phyloP scores from a whole-genome alignment of 2,797 vertebrate genomes.

The Aldrovandia affinis region DNA sequence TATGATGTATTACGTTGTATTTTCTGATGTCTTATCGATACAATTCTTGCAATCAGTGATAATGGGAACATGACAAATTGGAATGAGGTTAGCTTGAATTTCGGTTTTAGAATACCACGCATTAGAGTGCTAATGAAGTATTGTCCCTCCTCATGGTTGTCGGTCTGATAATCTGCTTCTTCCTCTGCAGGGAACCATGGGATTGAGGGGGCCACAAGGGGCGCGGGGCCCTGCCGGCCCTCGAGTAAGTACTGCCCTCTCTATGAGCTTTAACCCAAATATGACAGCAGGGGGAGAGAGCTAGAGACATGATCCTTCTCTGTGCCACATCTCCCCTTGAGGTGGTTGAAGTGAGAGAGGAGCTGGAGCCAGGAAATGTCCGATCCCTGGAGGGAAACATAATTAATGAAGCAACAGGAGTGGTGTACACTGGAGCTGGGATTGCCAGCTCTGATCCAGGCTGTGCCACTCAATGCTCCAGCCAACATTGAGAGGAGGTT shows the following conservation, averaged over 20 bases:
- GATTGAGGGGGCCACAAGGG: conserved; percentile 87
- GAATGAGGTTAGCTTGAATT: background rate
- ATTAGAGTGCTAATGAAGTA: background rate
- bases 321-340: background rate
- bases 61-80: background rate
- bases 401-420: background rate
- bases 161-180: background rate
- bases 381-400: background rate
- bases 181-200: conserved; percentile 84
- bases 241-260: conserved; percentile 75
- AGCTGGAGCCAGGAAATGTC: background rate
- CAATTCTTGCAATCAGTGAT: background rate
- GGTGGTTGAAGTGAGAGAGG: background rate
- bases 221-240: conserved; percentile 84
- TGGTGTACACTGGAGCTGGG: background rate
- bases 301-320: background rate
- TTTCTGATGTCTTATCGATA: background rate
- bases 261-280: background rate
- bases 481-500: background rate
- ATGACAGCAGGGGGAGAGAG: background rate
- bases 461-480: background rate
- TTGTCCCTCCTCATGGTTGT: too few species aligned
- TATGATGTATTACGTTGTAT: too few species aligned
- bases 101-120: background rate
- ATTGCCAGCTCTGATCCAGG: background rate